These are phyloP conservation scores for Linhomoeus sp. DNA, from an alignment of 2,888 invertebrate species.

Conservation along the genomic window DNA sequence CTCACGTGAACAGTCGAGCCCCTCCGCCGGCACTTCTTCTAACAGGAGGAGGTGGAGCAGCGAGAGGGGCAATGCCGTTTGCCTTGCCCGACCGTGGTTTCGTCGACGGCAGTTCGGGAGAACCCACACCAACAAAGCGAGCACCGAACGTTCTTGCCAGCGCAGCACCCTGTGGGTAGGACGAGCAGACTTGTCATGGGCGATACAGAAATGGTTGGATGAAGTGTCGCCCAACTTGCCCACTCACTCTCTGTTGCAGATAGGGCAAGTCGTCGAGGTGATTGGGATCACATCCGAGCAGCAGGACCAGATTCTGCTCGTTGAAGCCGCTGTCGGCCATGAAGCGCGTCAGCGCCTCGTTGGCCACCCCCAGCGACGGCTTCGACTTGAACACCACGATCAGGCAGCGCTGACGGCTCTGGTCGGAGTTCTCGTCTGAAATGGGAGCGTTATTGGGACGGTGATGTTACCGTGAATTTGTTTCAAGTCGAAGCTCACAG, in stretches of 20 bases:
- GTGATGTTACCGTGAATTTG: too few species aligned
- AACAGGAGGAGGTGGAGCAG: too few species aligned
- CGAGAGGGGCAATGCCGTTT: too few species aligned
- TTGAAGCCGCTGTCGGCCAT: background rate
- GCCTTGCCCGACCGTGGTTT: too few species aligned
- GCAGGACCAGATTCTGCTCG: conserved; percentile 38
- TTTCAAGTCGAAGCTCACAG: too few species aligned
- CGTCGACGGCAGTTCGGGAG: too few species aligned
- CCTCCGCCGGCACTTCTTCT: too few species aligned
- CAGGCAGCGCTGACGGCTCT: conserved; percentile 26
- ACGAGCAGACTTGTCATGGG: background rate
- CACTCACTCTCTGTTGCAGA: conserved; percentile 56
- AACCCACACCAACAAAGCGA: too few species aligned
- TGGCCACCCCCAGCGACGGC: conserved; percentile 71
- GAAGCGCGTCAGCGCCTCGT: conserved; percentile 62
- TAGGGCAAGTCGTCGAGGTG: conserved; percentile 65
- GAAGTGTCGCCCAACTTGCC: background rate
- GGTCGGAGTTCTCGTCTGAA: too few species aligned
- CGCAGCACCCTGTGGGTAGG: background rate
- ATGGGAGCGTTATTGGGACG: too few species aligned
- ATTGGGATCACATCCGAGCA: conserved; percentile 63
- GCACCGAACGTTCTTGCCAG: too few species aligned
- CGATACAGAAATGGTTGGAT: background rate
- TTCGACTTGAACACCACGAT: conserved; percentile 52
- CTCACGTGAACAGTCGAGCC: too few species aligned